Evolutionary conservation across 2,888 invertebrate genomes (phyloP).

Genomic region (Germaria angustata): DNA sequence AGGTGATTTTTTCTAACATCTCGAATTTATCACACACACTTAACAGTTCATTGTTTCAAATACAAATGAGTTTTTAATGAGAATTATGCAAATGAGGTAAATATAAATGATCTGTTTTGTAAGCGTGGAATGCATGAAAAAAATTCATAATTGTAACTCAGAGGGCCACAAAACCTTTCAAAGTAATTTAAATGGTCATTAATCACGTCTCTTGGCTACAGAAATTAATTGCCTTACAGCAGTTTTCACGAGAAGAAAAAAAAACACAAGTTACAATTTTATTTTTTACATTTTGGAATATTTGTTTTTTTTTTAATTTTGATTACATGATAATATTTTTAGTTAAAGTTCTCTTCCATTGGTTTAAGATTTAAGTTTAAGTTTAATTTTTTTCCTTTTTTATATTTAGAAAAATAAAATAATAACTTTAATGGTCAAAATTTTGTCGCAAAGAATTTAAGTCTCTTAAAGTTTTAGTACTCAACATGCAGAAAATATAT

Average conservation of each 20-base stretch:
- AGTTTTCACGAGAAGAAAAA: background rate
- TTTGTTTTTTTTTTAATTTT: background rate
- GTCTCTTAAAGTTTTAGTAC: slow-evolving; percentile 42
- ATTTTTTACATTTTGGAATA: background rate
- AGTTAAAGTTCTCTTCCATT: background rate
- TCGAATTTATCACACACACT: background rate
- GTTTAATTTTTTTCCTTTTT: background rate
- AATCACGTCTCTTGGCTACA: background rate
- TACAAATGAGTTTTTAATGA: slow-evolving; percentile 4
- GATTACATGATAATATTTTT: background rate
- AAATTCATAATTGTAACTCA: background rate
- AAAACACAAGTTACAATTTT: background rate
- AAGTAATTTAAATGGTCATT: background rate
- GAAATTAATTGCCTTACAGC: background rate
- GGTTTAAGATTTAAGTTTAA: background rate
- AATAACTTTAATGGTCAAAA: background rate
- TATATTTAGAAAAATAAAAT: background rate
- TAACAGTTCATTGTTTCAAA: background rate
- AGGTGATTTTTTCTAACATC: background rate
- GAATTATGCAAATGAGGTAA: background rate
- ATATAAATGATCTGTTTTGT: background rate
- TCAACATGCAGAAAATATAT: background rate
- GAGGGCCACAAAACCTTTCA: background rate
- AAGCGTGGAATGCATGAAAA: background rate
- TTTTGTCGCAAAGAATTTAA: slow-evolving; percentile 8